Conservation (phyloP, 2,888 invertebrate genomes). For the Blera fallax region DNA sequence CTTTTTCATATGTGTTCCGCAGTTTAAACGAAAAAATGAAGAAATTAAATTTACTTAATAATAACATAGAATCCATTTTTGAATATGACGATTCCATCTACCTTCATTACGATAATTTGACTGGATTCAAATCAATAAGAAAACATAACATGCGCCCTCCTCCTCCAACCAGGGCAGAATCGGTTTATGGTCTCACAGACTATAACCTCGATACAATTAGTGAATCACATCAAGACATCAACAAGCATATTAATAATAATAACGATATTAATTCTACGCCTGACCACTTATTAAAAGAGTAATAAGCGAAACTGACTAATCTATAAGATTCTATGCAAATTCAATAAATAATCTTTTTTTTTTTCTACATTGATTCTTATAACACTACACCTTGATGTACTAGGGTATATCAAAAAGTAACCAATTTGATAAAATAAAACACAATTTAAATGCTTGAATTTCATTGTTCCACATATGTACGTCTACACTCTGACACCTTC, state of each 20-base stretch:
- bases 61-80: slow-evolving; percentile 49
- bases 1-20: slow-evolving; percentile 57
- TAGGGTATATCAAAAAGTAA: too few species aligned
- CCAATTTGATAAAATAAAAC: too few species aligned
- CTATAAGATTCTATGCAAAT: slow-evolving; percentile 1
- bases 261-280: slow-evolving; percentile 24
- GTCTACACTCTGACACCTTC: too few species aligned
- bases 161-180: slow-evolving; percentile 53
- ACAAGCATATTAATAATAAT: slow-evolving; percentile 58
- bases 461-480: too few species aligned
- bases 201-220: slow-evolving; percentile 55
- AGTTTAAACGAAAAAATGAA: slow-evolving; percentile 57
- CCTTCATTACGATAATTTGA: slow-evolving; percentile 50
- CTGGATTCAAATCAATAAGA: slow-evolving; percentile 48
- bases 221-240: slow-evolving; percentile 57
- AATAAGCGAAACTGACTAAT: slow-evolving; percentile 1
- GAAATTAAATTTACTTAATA: slow-evolving; percentile 51
- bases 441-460: too few species aligned
- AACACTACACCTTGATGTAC: background rate
- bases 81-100: slow-evolving; percentile 58
- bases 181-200: slow-evolving; percentile 59
- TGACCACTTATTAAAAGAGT: slow-evolving; percentile 44
- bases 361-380: background rate
- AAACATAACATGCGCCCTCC: slow-evolving; percentile 58
- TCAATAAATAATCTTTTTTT: background rate